These are phyloP conservation scores for Tipula vernalis DNA, from an alignment of 2,888 invertebrate species.

Conservation along the genomic window DNA sequence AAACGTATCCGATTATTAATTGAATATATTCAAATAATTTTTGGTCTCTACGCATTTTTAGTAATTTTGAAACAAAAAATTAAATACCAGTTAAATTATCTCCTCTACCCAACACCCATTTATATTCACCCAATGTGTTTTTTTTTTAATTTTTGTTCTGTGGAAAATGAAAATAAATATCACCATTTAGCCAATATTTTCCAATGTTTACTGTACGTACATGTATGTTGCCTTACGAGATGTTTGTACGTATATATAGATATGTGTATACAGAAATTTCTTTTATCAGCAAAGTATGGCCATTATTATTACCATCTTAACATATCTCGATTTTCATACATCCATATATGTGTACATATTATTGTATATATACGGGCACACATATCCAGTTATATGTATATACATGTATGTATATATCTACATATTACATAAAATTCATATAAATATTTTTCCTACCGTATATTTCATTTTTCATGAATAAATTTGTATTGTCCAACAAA, in stretches of 20 bases:
- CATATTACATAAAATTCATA: neutral
- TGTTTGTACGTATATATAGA: neutral
- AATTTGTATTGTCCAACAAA: neutral
- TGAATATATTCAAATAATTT: neutral
- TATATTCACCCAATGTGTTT: neutral
- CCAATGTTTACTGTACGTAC: neutral
- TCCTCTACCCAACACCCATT: neutral
- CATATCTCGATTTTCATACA: neutral
- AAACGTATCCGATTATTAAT: neutral
- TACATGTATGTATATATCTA: neutral
- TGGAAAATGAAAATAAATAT: neutral
- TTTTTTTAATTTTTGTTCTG: neutral
- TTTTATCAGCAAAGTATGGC: neutral
- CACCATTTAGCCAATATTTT: neutral
- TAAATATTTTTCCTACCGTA: neutral
- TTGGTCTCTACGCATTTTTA: neutral
- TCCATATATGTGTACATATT: neutral
- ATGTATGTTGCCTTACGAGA: neutral
- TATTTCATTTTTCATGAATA: slow-evolving; percentile 4
- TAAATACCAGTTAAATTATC: neutral
- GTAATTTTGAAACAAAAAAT: neutral
- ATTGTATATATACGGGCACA: neutral
- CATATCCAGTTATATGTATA: neutral
- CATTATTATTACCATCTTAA: slow-evolving; percentile 4
- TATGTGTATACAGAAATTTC: neutral